phyloP scores from a whole-genome alignment of 2,797 vertebrate genomes.

The Falco peregrinus region DNA sequence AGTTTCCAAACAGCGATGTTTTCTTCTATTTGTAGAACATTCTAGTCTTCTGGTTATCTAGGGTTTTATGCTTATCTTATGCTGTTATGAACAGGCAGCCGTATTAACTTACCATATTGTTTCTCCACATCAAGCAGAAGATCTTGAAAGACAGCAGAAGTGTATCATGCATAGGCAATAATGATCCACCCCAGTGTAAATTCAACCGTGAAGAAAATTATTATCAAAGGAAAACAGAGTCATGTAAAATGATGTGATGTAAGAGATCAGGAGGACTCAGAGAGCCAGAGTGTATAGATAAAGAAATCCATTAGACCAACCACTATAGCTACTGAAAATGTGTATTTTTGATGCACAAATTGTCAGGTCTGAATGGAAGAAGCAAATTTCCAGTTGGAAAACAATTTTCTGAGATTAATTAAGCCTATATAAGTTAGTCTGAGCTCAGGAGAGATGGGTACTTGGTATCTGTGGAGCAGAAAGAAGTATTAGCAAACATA shows the following conservation, averaged over 20 bases:
- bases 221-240: neutral
- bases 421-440: neutral
- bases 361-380: neutral
- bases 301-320: neutral
- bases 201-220: neutral
- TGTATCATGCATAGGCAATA: neutral
- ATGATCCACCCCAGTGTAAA: neutral
- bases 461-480: neutral
- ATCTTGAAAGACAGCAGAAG: neutral
- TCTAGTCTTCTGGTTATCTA: neutral
- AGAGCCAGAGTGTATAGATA: neutral
- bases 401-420: neutral
- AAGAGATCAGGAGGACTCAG: neutral
- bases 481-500: neutral
- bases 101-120: neutral
- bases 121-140: neutral
- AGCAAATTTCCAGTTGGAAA: neutral
- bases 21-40: neutral
- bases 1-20: neutral
- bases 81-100: neutral
- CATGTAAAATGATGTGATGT: neutral
- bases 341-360: neutral
- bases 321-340: neutral
- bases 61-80: neutral
- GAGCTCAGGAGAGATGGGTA: neutral